These are phyloP conservation scores for Hyperoplus immaculatus DNA, from an alignment of 2,797 vertebrate species.

Conservation along the genomic window DNA sequence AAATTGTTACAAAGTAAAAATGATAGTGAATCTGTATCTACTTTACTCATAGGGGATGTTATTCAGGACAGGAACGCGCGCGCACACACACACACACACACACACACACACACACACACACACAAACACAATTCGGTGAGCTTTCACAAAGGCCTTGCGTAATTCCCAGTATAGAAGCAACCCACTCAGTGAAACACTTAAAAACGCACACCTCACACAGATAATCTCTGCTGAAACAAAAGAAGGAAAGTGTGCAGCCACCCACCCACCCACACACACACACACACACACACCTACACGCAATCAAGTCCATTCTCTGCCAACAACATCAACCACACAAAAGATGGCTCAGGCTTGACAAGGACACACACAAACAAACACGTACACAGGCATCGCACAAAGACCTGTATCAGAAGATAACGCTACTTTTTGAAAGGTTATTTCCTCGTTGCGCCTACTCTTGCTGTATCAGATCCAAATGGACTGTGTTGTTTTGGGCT, in stretches of 20 bases:
- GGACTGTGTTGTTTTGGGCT: conserved; percentile 6
- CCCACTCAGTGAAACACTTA: conserved; percentile 38
- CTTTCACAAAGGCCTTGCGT: conserved; percentile 16
- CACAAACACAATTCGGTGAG: neutral
- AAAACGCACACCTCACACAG: conserved; percentile 40
- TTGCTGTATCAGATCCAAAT: conserved; percentile 17
- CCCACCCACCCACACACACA: conserved; percentile 29
- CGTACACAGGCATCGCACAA: conserved; percentile 27
- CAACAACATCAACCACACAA: conserved; percentile 28
- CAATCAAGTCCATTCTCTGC: conserved; percentile 18
- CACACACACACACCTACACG: conserved; percentile 33
- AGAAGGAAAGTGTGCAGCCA: conserved; percentile 34
- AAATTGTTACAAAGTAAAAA: too few species aligned
- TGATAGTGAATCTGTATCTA: too few species aligned
- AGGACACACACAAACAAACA: conserved; percentile 16
- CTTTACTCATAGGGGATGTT: too few species aligned
- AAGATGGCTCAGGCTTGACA: neutral
- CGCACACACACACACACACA: neutral
- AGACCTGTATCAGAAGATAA: conserved; percentile 33
- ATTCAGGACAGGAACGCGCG: neutral
- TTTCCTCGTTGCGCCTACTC: conserved; percentile 11
- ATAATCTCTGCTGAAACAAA: conserved; percentile 46
- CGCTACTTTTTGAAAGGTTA: conserved; percentile 44
- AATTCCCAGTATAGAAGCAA: conserved; percentile 17
- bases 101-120: neutral